Conservation (phyloP, 2,888 invertebrate species). For the Shargacucullia verbasci region DNA sequence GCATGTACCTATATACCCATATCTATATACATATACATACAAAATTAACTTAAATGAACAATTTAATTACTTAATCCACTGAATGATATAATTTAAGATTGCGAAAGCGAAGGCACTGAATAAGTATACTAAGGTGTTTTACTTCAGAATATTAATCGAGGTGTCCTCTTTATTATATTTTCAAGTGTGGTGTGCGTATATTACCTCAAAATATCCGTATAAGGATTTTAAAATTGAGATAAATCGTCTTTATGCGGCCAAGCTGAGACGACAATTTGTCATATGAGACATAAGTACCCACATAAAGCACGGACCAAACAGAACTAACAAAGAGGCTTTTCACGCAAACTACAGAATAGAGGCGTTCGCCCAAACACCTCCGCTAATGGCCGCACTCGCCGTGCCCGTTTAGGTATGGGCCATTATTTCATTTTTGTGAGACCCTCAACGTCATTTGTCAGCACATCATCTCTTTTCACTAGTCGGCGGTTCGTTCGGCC, state of each 20-base stretch:
- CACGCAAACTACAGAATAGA: slow-evolving; percentile 86
- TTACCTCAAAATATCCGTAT: slow-evolving; percentile 43
- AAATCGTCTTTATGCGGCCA: slow-evolving; percentile 77
- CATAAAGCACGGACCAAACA: slow-evolving; percentile 87
- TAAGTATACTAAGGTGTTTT: no score
- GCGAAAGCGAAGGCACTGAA: no score
- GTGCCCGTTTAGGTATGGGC: slow-evolving; percentile 85
- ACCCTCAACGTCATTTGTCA: slow-evolving; percentile 87
- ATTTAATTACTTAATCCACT: no score
- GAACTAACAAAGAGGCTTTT: slow-evolving; percentile 87
- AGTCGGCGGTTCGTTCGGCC: slow-evolving; percentile 79
- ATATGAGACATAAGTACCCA: slow-evolving; percentile 83
- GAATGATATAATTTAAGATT: no score
- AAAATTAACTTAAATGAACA: no score
- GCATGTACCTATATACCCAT: no score
- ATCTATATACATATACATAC: no score
- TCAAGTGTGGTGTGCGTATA: slow-evolving; percentile 18
- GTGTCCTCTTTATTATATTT: no score
- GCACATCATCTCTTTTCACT: slow-evolving; percentile 87
- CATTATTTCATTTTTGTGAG: slow-evolving; percentile 88
- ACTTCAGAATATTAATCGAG: no score
- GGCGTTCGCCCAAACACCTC: slow-evolving; percentile 88
- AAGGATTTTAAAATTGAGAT: slow-evolving; percentile 71
- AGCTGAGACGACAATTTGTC: slow-evolving; percentile 80
- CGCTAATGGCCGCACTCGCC: slow-evolving; percentile 84